phyloP scores from a whole-genome alignment of 1,140 invertebrate genomes.

The Trichonephila clavipes region DNA sequence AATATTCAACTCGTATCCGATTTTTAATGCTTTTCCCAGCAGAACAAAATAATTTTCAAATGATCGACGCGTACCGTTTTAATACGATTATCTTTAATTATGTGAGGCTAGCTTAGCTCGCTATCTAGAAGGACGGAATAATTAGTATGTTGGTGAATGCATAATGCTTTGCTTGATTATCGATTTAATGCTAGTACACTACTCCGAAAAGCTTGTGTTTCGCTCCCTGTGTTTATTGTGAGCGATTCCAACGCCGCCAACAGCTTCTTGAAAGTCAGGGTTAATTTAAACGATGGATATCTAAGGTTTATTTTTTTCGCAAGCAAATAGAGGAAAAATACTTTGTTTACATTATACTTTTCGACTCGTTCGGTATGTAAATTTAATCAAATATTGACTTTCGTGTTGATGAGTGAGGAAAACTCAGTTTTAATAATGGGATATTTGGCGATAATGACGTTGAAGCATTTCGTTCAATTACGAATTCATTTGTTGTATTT shows the following conservation, averaged over 20 bases:
- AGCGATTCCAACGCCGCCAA: conserved; percentile 7
- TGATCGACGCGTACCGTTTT: conserved; percentile 69
- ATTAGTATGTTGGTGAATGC: conserved; percentile 66
- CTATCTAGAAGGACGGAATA: conserved; percentile 69
- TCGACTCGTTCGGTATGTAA: background rate
- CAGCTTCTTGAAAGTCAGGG: conserved; percentile 1
- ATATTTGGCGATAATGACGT: background rate
- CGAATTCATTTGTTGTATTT: background rate
- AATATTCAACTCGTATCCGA: conserved; percentile 70
- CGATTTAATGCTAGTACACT: conserved; percentile 61
- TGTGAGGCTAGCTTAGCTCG: conserved; percentile 66
- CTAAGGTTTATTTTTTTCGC: background rate
- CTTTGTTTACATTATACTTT: conserved; percentile 14
- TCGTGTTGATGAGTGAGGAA: conserved; percentile 1
- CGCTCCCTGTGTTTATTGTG: conserved; percentile 36
- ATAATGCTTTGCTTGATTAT: conserved; percentile 72
- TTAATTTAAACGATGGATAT: conserved; percentile 48
- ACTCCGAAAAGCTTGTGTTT: conserved; percentile 11
- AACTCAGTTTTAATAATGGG: background rate
- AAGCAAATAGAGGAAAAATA: background rate
- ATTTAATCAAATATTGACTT: conserved; percentile 51
- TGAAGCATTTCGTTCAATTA: background rate
- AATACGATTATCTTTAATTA: conserved; percentile 76
- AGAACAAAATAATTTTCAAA: conserved; percentile 70
- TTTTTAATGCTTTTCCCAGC: conserved; percentile 61